Evolutionary conservation across 2,888 invertebrate genomes (phyloP).

Genomic region (Hypomecis punctinalis): DNA sequence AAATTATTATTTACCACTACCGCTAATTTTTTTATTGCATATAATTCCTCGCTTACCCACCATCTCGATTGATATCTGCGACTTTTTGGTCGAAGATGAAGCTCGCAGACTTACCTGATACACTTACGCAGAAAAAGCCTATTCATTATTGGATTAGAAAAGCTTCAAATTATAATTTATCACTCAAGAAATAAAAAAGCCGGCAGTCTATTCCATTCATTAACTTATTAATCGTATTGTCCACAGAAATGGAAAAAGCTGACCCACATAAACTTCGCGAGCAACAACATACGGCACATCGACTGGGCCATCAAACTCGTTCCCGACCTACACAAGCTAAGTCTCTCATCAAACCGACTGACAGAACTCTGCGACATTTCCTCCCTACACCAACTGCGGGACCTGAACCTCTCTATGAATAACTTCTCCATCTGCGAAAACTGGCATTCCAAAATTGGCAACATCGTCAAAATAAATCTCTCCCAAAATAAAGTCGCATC

Average conservation of each 20-base stretch:
- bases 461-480: slow-evolving; percentile 93
- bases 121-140: too few species aligned
- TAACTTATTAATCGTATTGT: slow-evolving; percentile 2
- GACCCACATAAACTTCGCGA: slow-evolving; percentile 89
- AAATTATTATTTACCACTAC: too few species aligned
- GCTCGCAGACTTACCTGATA: too few species aligned
- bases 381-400: slow-evolving; percentile 89
- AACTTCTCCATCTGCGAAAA: slow-evolving; percentile 88
- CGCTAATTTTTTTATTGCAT: too few species aligned
- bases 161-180: too few species aligned
- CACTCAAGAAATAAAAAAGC: too few species aligned
- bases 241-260: slow-evolving; percentile 88
- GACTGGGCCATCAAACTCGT: slow-evolving; percentile 92
- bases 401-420: slow-evolving; percentile 93
- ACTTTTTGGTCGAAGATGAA: too few species aligned
- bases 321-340: slow-evolving; percentile 89
- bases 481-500: slow-evolving; percentile 92
- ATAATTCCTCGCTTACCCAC: too few species aligned
- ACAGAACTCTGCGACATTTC: slow-evolving; percentile 90
- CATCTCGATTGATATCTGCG: too few species aligned
- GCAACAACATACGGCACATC: slow-evolving; percentile 90
- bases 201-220: too few species aligned
- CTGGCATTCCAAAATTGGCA: slow-evolving; percentile 94
- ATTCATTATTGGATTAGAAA: too few species aligned
- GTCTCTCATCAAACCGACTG: slow-evolving; percentile 92